Percentiles rank a stretch among this genome's conserved stretches.
phyloP scores from a whole-genome alignment of 2,888 invertebrate species.

The Synergus japonicus region DNA sequence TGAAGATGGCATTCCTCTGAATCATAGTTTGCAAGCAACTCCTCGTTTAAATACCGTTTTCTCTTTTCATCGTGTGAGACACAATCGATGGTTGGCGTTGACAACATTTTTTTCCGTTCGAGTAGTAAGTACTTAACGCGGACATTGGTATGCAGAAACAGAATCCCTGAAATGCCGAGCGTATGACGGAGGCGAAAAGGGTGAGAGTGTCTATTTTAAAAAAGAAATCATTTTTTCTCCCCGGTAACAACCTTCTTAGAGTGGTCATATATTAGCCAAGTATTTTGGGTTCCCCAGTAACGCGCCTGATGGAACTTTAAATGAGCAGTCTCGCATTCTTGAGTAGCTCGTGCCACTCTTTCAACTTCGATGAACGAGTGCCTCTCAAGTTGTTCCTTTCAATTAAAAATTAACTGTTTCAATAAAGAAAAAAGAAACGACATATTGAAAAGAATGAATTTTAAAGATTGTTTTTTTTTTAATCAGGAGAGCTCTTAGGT shows the following conservation, averaged over 20 bases:
- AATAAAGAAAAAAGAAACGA: neutral
- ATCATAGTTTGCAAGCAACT: constrained; percentile 19
- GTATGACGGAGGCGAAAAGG: constrained; percentile 23
- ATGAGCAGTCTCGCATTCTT: constrained; percentile 54
- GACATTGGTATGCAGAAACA: constrained; percentile 38
- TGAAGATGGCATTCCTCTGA: constrained; percentile 13
- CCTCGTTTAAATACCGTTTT: constrained; percentile 28
- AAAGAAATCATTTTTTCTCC: constrained; percentile 54
- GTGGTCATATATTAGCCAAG: constrained; percentile 61
- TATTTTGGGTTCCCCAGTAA: constrained; percentile 61
- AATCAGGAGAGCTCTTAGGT: neutral
- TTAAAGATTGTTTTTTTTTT: too few species aligned
- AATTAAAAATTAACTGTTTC: neutral
- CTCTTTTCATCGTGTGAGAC: constrained; percentile 28
- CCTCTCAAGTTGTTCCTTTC: constrained; percentile 48
- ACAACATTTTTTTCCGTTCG: constrained; percentile 34
- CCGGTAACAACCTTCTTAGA: constrained; percentile 61
- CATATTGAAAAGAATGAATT: neutral
- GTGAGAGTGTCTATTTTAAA: constrained; percentile 45
- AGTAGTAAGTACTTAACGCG: constrained; percentile 24
- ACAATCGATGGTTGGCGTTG: constrained; percentile 30
- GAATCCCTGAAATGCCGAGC: constrained; percentile 38
- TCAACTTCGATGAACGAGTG: constrained; percentile 48
- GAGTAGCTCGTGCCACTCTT: constrained; percentile 47
- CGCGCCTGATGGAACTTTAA: constrained; percentile 50